Evolutionary conservation across 2,888 invertebrate species (phyloP), one percentile per base, ranked within the genome.

Genomic region (Tenthredo notha): DNA sequence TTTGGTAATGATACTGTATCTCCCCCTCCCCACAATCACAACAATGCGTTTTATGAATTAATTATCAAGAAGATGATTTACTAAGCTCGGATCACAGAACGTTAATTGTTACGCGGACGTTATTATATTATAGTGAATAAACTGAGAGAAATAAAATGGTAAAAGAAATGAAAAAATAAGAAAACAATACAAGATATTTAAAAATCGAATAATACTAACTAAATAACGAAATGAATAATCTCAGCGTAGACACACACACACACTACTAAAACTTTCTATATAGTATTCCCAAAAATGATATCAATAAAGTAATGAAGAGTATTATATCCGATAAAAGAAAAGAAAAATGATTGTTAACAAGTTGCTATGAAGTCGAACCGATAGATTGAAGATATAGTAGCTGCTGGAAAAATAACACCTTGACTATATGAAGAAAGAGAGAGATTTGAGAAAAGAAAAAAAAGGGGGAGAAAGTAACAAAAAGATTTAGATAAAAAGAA

Each of bases 351-450:
- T 21, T 9, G 4, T n/a, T 74, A 2, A 74, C 43, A 37, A 74
- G 21, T 43, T 21, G n/a, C 43, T 47, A 47, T 10, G 2, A 43
- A 47, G 47, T 15, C 4, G 2, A 47, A 15, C 3, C 0, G 3
- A 29, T 29, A 29, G 21, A 85, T 37, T 47, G 47, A n/a, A n/a
- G 47, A 86, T 85, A 86, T 85, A 86, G 86, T 80, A 70, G 74
- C 58, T 84, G 83, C 25, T 47, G 47, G 72, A 75, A 40, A 54
- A 61, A 54, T n/a, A 80, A 80, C 82, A 47, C 43, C 29, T 40
- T 50, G 25, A 25, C 25, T 25, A 25, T 61, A 61, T 21, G 12
- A 61, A 61, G 12, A 25, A 0, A 61, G 10, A 61, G 37, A 37
- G 37, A 37, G 7, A 37, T 37, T 37, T 33, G 4, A 0, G 0